These are phyloP conservation scores for Orchestes rusci DNA, from an alignment of 2,888 invertebrate genomes.

Conservation along the genomic window DNA sequence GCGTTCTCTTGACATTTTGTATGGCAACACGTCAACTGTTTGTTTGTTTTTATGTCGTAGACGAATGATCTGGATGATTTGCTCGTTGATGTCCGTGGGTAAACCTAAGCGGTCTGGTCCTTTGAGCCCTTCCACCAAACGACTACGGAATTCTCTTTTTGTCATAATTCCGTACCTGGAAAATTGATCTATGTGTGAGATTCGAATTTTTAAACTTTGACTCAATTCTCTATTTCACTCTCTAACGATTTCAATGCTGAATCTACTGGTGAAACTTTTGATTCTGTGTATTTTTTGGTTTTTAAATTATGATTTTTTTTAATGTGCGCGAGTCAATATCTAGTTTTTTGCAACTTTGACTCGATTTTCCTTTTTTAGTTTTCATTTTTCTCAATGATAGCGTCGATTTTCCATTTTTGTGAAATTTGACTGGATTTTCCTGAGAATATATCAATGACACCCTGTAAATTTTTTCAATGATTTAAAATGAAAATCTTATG, in stretches of 20 bases:
- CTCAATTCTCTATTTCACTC: background rate
- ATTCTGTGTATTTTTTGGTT: too few species aligned
- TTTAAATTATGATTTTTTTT: too few species aligned
- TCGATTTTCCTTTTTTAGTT: too few species aligned
- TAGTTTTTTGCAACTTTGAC: too few species aligned
- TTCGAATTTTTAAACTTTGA: background rate
- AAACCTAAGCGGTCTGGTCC: constrained; percentile 49
- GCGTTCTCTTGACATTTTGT: constrained; percentile 34
- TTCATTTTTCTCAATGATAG: too few species aligned
- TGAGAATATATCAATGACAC: too few species aligned
- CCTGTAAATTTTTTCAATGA: too few species aligned
- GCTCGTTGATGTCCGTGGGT: constrained; percentile 47
- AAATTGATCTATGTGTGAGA: constrained; percentile 26
- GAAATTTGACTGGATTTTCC: too few species aligned
- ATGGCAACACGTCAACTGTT: constrained; percentile 33
- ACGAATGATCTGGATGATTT: constrained; percentile 37
- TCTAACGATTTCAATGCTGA: background rate
- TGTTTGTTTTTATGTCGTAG: constrained; percentile 32
- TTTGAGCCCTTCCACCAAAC: constrained; percentile 35
- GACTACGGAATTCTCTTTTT: constrained; percentile 52
- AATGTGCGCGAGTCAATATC: too few species aligned
- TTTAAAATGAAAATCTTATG: too few species aligned
- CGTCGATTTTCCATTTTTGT: too few species aligned
- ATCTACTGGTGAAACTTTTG: too few species aligned
- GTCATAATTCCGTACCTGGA: constrained; percentile 62